A percentile compares a stretch with the other conserved stretches of the same genome.
Evolutionary conservation across 2,113 vertebrate species (phyloP).

Genomic region (Aleadryas rufinucha): DNA sequence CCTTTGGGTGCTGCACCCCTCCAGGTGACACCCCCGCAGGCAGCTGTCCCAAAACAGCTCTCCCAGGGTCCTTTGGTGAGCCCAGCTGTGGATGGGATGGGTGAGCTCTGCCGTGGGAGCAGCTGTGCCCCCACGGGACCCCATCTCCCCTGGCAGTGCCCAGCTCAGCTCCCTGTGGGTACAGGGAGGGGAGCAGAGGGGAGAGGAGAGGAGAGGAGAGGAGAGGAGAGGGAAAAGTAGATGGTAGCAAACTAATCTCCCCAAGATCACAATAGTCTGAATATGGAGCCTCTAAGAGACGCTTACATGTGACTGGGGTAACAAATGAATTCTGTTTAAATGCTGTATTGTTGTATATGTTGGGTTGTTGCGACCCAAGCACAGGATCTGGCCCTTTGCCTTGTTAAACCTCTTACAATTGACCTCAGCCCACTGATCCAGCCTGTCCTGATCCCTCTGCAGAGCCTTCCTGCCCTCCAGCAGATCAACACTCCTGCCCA

Average conservation of each 20-base stretch:
- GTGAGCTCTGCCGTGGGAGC: background rate
- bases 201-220: no score
- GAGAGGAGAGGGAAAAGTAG: background rate
- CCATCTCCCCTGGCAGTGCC: fast-evolving
- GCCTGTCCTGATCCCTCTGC: background rate
- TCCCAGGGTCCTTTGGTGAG: background rate
- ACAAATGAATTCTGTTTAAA: background rate
- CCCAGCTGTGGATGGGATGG: background rate
- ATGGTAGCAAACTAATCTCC: background rate
- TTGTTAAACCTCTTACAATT: background rate
- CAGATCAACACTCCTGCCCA: background rate
- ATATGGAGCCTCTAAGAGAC: background rate
- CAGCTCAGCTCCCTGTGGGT: background rate
- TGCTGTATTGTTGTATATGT: background rate
- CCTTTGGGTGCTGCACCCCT: background rate
- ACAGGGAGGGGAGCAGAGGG: background rate
- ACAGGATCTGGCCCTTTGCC: background rate
- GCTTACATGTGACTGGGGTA: background rate
- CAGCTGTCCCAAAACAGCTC: background rate
- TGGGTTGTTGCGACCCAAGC: background rate
- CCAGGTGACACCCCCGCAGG: no score
- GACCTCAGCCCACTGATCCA: fast-evolving
- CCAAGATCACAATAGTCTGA: background rate
- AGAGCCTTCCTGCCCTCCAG: background rate
- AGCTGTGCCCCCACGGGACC: background rate